Conservation (phyloP, 2,888 invertebrate genomes). For the Eustalomyia histrio region DNA sequence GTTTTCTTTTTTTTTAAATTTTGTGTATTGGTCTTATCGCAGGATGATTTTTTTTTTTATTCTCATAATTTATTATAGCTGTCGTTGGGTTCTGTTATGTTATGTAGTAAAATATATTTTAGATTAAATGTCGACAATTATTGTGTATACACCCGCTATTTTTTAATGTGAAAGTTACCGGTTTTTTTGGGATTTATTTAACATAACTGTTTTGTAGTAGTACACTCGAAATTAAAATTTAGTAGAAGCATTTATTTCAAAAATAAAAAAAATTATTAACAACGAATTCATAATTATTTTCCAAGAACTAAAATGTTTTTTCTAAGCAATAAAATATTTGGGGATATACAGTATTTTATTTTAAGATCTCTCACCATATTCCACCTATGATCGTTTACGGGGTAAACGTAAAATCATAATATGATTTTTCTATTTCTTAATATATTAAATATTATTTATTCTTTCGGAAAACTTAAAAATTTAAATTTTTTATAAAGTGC, state of each 20-base stretch:
- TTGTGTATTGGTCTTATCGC: conserved; percentile 45
- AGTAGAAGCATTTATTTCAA: not conserved
- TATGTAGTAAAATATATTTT: not conserved
- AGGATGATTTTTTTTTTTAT: conserved; percentile 43
- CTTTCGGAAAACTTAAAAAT: too few species aligned
- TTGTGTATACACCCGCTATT: not conserved
- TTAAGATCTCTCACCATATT: too few species aligned
- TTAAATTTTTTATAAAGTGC: too few species aligned
- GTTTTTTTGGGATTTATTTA: conserved; percentile 47
- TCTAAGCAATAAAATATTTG: too few species aligned
- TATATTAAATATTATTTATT: too few species aligned
- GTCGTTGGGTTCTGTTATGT: not conserved
- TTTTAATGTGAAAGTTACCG: conserved; percentile 45
- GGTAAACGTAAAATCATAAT: too few species aligned
- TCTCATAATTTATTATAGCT: not conserved
- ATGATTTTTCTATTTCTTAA: too few species aligned
- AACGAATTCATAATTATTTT: too few species aligned
- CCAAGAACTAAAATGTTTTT: too few species aligned
- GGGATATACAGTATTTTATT: too few species aligned
- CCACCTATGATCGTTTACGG: too few species aligned
- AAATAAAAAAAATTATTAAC: too few species aligned
- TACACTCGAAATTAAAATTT: conserved; percentile 22
- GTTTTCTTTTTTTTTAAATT: not conserved
- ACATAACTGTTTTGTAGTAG: conserved; percentile 49
- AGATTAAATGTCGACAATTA: not conserved